These are phyloP conservation scores for Nyctalus aviator DNA, from an alignment of 2,797 vertebrate genomes.

Conservation along the genomic window DNA sequence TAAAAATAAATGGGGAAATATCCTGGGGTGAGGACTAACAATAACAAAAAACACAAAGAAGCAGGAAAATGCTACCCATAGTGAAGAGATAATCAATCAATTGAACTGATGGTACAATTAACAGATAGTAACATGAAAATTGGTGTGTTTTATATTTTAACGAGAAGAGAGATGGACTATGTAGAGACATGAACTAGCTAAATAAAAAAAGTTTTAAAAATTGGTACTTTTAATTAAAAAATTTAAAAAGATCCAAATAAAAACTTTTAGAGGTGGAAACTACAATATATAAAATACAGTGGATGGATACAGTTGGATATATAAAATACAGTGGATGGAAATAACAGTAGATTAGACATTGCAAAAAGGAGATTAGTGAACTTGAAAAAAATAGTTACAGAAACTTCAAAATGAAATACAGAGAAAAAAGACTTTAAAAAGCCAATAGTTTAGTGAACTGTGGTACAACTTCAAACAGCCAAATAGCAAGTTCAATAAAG, in stretches of 20 bases:
- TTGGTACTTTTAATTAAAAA: not conserved
- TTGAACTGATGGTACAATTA: not conserved
- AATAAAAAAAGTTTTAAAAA: not conserved
- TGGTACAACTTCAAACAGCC: not conserved
- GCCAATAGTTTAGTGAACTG: not conserved
- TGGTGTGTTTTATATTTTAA: not conserved
- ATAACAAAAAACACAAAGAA: not conserved
- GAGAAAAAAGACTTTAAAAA: not conserved
- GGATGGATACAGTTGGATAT: not conserved
- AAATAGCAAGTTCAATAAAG: not conserved
- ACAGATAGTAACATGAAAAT: not conserved
- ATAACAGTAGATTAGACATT: not conserved
- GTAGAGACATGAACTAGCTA: not conserved
- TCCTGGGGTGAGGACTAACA: too few species aligned
- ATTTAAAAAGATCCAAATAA: not conserved
- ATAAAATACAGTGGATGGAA: not conserved
- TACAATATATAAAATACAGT: not conserved
- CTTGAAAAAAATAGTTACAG: not conserved
- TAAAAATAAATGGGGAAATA: too few species aligned
- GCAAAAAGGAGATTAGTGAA: not conserved
- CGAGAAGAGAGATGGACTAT: not conserved
- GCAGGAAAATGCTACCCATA: not conserved
- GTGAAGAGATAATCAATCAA: not conserved
- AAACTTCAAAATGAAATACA: not conserved
- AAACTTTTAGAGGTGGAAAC: not conserved